Evolutionary conservation across 2,113 vertebrate species (phyloP), one percentile per base, ranked within the genome.

Genomic region (Tauraco erythrolophus): DNA sequence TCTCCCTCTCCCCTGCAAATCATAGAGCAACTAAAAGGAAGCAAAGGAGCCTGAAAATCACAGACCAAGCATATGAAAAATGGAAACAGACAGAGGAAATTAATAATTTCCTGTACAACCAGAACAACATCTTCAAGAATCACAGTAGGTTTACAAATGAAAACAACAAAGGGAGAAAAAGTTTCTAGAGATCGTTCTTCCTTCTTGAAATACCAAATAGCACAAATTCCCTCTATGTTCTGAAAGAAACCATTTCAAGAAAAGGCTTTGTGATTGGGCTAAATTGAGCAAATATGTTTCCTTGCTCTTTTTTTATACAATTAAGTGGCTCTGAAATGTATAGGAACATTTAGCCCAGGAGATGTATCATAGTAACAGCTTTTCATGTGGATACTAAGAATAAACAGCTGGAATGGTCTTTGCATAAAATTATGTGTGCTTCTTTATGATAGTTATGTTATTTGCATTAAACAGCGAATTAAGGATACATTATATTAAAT

Each of bases 61-160:
- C 72, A 94, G 84, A 82, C 31, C 53, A 64, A 92, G 19, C 8
- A 60, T 33, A 76, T 65, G 45, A 91, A 84, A 94, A 95, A 89
- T 92, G 61, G 61, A 95, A 96, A 78, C 94, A 96, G 94, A 87
- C 72, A 78, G 54, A 91, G 95, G 95, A 96, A 97, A 97, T 97
- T 96, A 97, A 76, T 95, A 94, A 95, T 94, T 96, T 97, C 94
- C 95, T 91, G 84, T 76, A 84, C 57, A 94, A 76, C 43, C 65
- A 96, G 81, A 82, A 69, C 60, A 82, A 41, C 14, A 10, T 79
- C 91, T 92, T 94, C 83, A 91, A 97, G 86, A 84, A 48, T 84
- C 76, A n/a, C 43, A 76, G 33, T 45, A 62, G 23, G 18, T 65
- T 94, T 95, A 84, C 41, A 84, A 71, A 89, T 45, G n/a, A 82